These are phyloP conservation scores for Apeira syringaria DNA, from an alignment of 2,888 invertebrate genomes.

Conservation along the genomic window DNA sequence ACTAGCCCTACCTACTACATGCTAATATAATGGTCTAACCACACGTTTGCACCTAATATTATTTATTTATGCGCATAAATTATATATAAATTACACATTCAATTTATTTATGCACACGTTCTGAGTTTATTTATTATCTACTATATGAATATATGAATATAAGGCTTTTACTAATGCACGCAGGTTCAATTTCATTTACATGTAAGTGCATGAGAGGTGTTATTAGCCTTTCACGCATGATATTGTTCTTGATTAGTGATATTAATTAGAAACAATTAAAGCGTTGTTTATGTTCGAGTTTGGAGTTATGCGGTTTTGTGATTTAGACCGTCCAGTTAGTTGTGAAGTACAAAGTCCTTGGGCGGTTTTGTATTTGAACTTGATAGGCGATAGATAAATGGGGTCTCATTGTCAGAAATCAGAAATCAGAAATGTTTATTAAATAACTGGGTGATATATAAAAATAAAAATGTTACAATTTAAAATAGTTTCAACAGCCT, in stretches of 20 bases:
- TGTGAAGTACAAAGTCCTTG: not conserved
- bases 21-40: constrained; percentile 41
- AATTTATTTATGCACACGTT: constrained; percentile 2
- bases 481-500: too few relatives aligned
- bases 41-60: constrained; percentile 38
- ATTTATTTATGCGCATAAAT: constrained; percentile 48
- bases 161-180: too few relatives aligned
- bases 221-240: constrained; percentile 44
- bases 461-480: too few relatives aligned
- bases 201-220: constrained; percentile 5
- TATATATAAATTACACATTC: constrained; percentile 42
- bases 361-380: too few relatives aligned
- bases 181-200: too few relatives aligned
- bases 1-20: constrained; percentile 42
- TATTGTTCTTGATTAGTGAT: constrained; percentile 10
- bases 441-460: too few relatives aligned
- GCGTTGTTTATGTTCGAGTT: constrained; percentile 18
- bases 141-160: constrained; percentile 1
- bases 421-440: too few relatives aligned
- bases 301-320: constrained; percentile 10
- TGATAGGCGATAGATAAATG: too few relatives aligned
- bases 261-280: constrained; percentile 44
- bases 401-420: too few relatives aligned
- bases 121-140: not conserved
- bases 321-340: not conserved